Base-by-base conservation (phyloP, 2,888 invertebrate genomes). In the Xanthia togata region DNA sequence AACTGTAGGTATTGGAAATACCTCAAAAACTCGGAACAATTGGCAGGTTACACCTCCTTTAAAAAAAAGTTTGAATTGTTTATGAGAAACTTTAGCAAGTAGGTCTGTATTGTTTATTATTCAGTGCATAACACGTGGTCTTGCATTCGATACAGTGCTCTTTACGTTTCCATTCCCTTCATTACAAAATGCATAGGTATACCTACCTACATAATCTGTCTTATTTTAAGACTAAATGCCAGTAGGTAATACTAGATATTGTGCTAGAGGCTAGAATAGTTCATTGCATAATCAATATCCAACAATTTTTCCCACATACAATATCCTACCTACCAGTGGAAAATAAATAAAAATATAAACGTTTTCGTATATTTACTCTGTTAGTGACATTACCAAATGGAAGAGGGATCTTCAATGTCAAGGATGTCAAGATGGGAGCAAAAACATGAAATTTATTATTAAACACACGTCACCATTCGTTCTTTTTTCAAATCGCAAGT, bases 141-240 rank as follows among this genome's bases (percentile, higher is more conserved):
- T 77, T 69, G 65, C 63, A 77, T 60, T 74, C 50, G 59, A 64
- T 67, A n/a, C n/a, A n/a, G 73, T 80, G 81, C 63, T 83, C 81
- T 73, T 84, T 67, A 47, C 55, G 38, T 64, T 74, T 65, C 74
- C 84, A 81, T 81, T 83, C 84, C 53, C 74, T 83, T 73, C 44
- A 50, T 73, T 79, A 73, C 76, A 47, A 79, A 72, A 82, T 77
- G n/a, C 55, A 23, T 59, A 38, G 4, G 6, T 44, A 31, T 31
- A 31, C 31, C 31, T 31, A 50, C 9, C 31, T 31, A 50, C 9
- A 26, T 47, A 4, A 57, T 69, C 64, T 44, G 31, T 35, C 35
- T 63, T 74, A 69, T 74, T 68, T 53, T 57, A 59, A 63, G 38
- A 69, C 23, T 76, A 64, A 70, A 73, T 79, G 59, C 53, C 67